Percentiles rank a stretch among this genome's conserved stretches.
phyloP scores from a whole-genome alignment of 2,888 invertebrate species.

The Drosophila leonis region DNA sequence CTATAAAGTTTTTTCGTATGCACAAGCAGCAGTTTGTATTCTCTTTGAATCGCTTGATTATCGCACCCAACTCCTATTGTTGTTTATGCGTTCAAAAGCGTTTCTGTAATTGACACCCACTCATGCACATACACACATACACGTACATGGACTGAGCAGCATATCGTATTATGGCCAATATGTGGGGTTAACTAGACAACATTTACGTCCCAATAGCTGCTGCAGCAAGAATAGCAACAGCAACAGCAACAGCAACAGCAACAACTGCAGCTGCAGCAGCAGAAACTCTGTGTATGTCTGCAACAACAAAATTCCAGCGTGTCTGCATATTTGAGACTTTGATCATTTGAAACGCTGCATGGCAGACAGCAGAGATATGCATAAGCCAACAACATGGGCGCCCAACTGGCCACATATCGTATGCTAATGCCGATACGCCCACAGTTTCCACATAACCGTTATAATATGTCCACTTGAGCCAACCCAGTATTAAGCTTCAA shows the following conservation, averaged over 20 bases:
- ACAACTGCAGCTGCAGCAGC: constrained; percentile 15
- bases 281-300: background rate
- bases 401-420: constrained; percentile 18
- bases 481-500: constrained; percentile 15
- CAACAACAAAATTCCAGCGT: constrained; percentile 60
- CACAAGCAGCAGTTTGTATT: background rate
- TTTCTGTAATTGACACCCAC: constrained; percentile 63
- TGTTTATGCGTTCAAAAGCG: constrained; percentile 37
- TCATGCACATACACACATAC: constrained; percentile 13
- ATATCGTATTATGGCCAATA: constrained; percentile 34
- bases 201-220: constrained; percentile 5
- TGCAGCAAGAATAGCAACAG: constrained; percentile 1
- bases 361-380: constrained; percentile 45
- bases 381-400: constrained; percentile 23
- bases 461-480: constrained; percentile 61
- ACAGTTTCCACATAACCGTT: constrained; percentile 38
- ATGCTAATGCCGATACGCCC: constrained; percentile 60
- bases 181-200: constrained; percentile 39
- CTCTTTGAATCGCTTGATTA: constrained; percentile 5
- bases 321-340: constrained; percentile 80
- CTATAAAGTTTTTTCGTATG: background rate
- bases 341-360: constrained; percentile 63
- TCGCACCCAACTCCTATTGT: background rate
- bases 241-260: background rate
- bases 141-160: background rate